Conservation (phyloP, 2,797 vertebrate genomes). For the Jordanella pulchra region DNA sequence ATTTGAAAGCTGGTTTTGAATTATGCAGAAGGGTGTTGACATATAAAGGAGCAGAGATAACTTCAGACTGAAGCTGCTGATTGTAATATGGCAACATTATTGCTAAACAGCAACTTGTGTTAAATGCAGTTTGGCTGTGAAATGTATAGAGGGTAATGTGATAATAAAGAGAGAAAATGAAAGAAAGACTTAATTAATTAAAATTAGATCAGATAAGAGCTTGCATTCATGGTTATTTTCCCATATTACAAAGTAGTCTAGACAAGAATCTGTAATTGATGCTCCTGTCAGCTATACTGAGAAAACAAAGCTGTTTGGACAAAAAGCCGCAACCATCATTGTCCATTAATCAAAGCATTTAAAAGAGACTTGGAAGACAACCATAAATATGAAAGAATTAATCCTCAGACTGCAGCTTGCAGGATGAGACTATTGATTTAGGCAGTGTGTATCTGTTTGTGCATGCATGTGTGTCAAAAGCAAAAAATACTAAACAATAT, state of each 20-base stretch:
- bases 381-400: constrained; percentile 50
- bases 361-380: constrained; percentile 42
- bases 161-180: neutral
- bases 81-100: neutral
- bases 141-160: neutral
- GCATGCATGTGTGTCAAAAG: constrained; percentile 17
- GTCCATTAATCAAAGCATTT: constrained; percentile 61
- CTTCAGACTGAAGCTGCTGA: neutral
- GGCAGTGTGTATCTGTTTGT: constrained; percentile 1
- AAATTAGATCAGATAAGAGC: neutral
- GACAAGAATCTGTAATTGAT: constrained; percentile 28
- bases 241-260: neutral
- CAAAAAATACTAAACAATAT: constrained; percentile 29
- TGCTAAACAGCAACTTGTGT: neutral
- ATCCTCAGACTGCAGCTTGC: constrained; percentile 43
- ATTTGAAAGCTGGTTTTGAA: neutral
- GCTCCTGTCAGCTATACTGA: constrained; percentile 27
- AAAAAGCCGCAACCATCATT: constrained; percentile 44
- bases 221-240: constrained; percentile 6
- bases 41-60: neutral
- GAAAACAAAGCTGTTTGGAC: constrained; percentile 34
- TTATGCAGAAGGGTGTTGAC: neutral
- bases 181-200: neutral
- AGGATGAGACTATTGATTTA: constrained; percentile 57
- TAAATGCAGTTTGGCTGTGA: neutral